A percentile compares a stretch with the other conserved stretches of the same genome.
These are phyloP conservation scores for Sitodiplosis mosellana DNA, from an alignment of 1,140 invertebrate species.

Conservation along the genomic window DNA sequence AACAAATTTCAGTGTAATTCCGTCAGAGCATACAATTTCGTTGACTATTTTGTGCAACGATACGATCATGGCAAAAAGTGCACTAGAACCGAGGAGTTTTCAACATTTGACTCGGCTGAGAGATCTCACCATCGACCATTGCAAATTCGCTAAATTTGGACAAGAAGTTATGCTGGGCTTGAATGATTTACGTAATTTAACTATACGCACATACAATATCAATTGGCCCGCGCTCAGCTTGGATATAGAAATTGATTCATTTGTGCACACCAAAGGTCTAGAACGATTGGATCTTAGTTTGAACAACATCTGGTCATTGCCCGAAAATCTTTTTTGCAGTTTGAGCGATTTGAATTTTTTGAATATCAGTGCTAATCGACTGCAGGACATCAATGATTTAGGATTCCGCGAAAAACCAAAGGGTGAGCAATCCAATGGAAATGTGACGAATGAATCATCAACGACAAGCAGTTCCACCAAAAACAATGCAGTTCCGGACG, in stretches of 20 bases:
- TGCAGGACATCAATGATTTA: conserved; percentile 66
- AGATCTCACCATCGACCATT: conserved; percentile 63
- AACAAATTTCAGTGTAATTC: conserved; percentile 75
- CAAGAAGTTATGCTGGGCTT: conserved; percentile 52
- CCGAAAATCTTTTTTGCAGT: conserved; percentile 66
- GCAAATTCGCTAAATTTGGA: conserved; percentile 64
- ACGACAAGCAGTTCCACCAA: conserved; percentile 11
- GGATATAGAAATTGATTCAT: conserved; percentile 55
- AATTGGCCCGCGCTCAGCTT: conserved; percentile 58
- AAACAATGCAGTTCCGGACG: neutral
- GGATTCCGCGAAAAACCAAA: conserved; percentile 44
- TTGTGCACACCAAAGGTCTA: conserved; percentile 46
- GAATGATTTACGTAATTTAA: conserved; percentile 56
- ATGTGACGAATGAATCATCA: conserved; percentile 22
- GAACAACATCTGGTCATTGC: conserved; percentile 77
- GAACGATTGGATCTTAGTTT: conserved; percentile 69
- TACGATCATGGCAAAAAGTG: conserved; percentile 48
- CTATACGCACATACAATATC: conserved; percentile 59
- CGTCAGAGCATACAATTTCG: conserved; percentile 62
- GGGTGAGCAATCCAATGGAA: conserved; percentile 13
- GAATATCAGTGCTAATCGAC: conserved; percentile 66
- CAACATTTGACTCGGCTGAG: conserved; percentile 55
- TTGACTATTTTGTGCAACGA: conserved; percentile 60
- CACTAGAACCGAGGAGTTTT: conserved; percentile 57
- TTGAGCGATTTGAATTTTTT: conserved; percentile 53